phyloP scores from a whole-genome alignment of 2,797 vertebrate genomes.

The Podarcis lilfordi region DNA sequence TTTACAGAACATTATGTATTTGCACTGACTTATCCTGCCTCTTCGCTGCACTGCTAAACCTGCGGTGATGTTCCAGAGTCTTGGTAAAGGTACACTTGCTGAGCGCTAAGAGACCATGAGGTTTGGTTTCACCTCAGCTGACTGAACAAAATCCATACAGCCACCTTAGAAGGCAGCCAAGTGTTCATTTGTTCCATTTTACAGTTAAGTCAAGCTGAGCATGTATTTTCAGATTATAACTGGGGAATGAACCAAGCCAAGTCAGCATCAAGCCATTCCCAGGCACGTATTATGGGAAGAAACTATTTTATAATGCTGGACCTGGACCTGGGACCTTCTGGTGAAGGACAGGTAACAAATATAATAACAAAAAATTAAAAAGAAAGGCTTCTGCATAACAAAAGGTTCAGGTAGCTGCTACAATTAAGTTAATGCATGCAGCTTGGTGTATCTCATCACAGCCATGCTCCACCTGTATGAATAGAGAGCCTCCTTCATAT shows the following conservation, averaged over 20 bases:
- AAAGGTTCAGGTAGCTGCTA: too few relatives aligned
- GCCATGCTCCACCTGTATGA: neutral
- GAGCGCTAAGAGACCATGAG: slow-evolving; percentile 6
- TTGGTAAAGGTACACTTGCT: neutral
- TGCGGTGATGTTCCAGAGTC: neutral
- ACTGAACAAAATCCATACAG: slow-evolving; percentile 27
- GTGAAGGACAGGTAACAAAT: too few relatives aligned
- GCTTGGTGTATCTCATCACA: neutral
- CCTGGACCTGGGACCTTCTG: too few relatives aligned
- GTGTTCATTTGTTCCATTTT: slow-evolving; percentile 7
- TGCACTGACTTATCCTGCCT: neutral
- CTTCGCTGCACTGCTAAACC: neutral
- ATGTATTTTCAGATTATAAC: neutral
- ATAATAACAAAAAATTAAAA: too few relatives aligned
- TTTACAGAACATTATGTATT: neutral
- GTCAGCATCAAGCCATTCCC: neutral
- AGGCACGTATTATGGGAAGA: neutral
- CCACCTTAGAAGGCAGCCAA: neutral
- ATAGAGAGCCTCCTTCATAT: too few relatives aligned
- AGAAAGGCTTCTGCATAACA: neutral
- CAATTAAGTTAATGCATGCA: neutral
- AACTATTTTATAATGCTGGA: neutral
- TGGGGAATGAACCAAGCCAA: neutral
- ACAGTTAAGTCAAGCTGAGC: slow-evolving; percentile 6
- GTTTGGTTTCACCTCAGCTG: neutral